These are phyloP conservation scores for Melanostoma scalare DNA, from an alignment of 2,888 invertebrate genomes.

Conservation along the genomic window DNA sequence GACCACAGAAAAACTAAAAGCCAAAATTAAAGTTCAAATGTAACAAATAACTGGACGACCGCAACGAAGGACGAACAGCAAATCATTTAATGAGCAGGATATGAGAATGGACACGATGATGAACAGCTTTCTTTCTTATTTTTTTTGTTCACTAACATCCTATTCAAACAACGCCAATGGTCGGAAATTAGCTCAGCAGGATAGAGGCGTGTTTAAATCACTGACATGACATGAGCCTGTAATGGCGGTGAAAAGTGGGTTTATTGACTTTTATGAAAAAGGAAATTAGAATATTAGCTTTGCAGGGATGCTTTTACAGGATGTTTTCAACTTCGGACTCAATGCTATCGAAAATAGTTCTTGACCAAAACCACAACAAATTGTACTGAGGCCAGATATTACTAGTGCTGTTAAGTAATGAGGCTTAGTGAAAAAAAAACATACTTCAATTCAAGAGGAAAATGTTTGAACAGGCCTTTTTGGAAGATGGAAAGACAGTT, in stretches of 20 bases:
- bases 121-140: slow-evolving; percentile 22
- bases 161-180: neutral
- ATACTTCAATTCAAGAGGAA: no score
- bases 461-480: no score
- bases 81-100: slow-evolving; percentile 43
- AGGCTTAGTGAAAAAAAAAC: no score
- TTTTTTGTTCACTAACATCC: neutral
- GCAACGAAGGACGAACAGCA: slow-evolving; percentile 5
- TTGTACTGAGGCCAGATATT: no score
- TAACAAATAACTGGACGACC: slow-evolving; percentile 39
- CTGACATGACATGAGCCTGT: slow-evolving; percentile 37
- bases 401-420: no score
- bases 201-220: slow-evolving; percentile 43
- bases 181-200: slow-evolving; percentile 57
- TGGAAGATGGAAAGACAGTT: no score
- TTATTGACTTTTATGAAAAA: neutral
- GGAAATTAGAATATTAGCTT: no score
- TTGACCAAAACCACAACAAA: no score
- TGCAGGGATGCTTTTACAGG: no score
- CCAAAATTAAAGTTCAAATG: slow-evolving; percentile 22
- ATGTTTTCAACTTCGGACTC: no score
- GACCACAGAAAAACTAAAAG: slow-evolving; percentile 2
- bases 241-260: slow-evolving; percentile 19
- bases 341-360: no score
- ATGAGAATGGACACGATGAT: slow-evolving; percentile 55